phyloP scores from a whole-genome alignment of 92 coral and sea anemone genomes.

The Porites evermanni region DNA sequence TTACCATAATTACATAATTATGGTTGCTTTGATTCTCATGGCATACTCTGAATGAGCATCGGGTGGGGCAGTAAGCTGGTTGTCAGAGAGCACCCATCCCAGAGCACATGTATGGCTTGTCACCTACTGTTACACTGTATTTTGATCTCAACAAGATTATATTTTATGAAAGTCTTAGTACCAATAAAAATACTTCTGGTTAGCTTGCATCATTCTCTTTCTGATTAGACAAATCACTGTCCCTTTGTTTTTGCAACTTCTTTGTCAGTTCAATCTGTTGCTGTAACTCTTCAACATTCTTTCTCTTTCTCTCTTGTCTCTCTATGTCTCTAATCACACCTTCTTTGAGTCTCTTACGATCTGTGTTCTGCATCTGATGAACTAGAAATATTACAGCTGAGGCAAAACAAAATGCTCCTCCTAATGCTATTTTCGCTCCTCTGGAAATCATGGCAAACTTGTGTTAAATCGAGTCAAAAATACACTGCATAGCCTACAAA shows the following conservation, averaged over 20 bases:
- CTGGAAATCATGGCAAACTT: slow-evolving; percentile 67
- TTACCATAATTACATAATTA: too few species aligned
- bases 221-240: slow-evolving; percentile 25
- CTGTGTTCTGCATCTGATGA: slow-evolving; percentile 88
- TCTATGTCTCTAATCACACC: slow-evolving; percentile 95
- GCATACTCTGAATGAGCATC: too few species aligned
- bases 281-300: slow-evolving; percentile 71
- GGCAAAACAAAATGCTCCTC: slow-evolving; percentile 87
- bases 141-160: background rate
- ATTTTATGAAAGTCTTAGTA: background rate
- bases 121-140: background rate
- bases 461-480: too few species aligned
- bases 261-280: slow-evolving; percentile 80
- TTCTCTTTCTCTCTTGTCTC: slow-evolving; percentile 83
- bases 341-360: slow-evolving; percentile 84
- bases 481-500: too few species aligned
- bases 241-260: slow-evolving; percentile 74
- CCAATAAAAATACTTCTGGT: background rate
- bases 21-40: too few species aligned
- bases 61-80: too few species aligned
- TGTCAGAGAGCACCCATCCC: too few species aligned
- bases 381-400: slow-evolving; percentile 77
- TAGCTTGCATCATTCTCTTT: background rate
- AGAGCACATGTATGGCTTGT: too few species aligned
- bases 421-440: slow-evolving; percentile 82